Evolutionary conservation across 2,888 invertebrate species (phyloP).

Genomic region (Caradrina kadenii): DNA sequence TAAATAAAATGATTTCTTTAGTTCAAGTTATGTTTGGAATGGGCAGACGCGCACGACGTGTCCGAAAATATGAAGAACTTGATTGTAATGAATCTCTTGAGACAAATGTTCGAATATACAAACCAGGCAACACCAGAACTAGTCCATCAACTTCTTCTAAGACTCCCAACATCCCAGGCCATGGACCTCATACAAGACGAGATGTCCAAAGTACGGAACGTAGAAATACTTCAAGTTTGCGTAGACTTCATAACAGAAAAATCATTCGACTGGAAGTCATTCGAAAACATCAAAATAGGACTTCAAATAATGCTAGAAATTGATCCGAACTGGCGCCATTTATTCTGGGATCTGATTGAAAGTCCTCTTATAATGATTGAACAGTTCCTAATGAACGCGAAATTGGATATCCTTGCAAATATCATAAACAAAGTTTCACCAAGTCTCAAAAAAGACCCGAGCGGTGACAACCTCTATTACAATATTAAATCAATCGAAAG

Average conservation of each 20-base stretch:
- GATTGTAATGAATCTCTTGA: constrained; percentile 88
- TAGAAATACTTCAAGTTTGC: constrained; percentile 92
- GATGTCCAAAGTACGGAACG: constrained; percentile 91
- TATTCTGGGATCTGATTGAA: constrained; percentile 92
- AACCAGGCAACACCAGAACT: constrained; percentile 82
- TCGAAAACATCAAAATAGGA: constrained; percentile 92
- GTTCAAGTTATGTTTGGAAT: constrained; percentile 92
- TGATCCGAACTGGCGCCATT: constrained; percentile 88
- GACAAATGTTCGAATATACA: constrained; percentile 90
- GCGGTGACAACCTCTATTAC: constrained; percentile 90
- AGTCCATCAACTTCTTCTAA: constrained; percentile 90
- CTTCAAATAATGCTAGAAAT: constrained; percentile 92
- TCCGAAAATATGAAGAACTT: constrained; percentile 89
- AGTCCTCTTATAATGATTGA: constrained; percentile 95
- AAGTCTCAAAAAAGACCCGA: constrained; percentile 80
- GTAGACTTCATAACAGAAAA: constrained; percentile 91
- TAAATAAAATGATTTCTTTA: constrained; percentile 70
- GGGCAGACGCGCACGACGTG: constrained; percentile 92
- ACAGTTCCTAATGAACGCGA: constrained; percentile 96
- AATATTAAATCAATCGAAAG: constrained; percentile 91
- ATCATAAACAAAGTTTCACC: constrained; percentile 91
- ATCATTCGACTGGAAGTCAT: constrained; percentile 86
- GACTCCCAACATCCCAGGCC: constrained; percentile 91
- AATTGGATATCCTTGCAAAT: constrained; percentile 92
- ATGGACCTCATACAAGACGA: constrained; percentile 92